Percentiles rank a stretch among this genome's conserved stretches.
These are phyloP conservation scores for Vanessa cardui DNA, from an alignment of 2,888 invertebrate species.

Conservation along the genomic window DNA sequence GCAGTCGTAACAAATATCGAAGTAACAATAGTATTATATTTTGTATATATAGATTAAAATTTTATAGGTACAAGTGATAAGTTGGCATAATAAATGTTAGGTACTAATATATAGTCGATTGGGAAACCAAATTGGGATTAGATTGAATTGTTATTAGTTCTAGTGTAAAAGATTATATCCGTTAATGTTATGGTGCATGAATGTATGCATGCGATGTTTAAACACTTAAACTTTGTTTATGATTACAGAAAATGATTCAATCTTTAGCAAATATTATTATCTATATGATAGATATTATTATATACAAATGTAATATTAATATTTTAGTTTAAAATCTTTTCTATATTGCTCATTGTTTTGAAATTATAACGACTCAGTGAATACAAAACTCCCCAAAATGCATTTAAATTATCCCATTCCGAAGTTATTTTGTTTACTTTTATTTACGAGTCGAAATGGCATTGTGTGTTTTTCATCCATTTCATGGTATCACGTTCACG, in stretches of 20 bases:
- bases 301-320: conserved; percentile 6
- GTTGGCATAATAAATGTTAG: conserved; percentile 26
- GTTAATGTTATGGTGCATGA: conserved; percentile 51
- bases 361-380: conserved; percentile 6
- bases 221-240: conserved; percentile 21
- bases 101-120: conserved; percentile 18
- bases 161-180: conserved; percentile 29
- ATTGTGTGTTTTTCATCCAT: conserved; percentile 33
- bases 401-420: conserved; percentile 22
- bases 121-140: conserved; percentile 33
- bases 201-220: conserved; percentile 49
- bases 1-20: conserved; percentile 58
- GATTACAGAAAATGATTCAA: background rate
- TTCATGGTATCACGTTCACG: conserved; percentile 31
- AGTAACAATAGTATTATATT: conserved; percentile 48
- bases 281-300: conserved; percentile 12
- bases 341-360: conserved; percentile 22
- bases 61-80: conserved; percentile 70
- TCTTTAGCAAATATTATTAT: conserved; percentile 7
- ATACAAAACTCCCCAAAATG: conserved; percentile 17
- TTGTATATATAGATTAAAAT: conserved; percentile 52
- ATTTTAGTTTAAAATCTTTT: conserved; percentile 7
- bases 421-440: background rate
- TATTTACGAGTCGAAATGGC: conserved; percentile 25
- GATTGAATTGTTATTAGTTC: conserved; percentile 24